phyloP scores from a whole-genome alignment of 92 coral and sea anemone species.

The Zoanthus solanderi region DNA sequence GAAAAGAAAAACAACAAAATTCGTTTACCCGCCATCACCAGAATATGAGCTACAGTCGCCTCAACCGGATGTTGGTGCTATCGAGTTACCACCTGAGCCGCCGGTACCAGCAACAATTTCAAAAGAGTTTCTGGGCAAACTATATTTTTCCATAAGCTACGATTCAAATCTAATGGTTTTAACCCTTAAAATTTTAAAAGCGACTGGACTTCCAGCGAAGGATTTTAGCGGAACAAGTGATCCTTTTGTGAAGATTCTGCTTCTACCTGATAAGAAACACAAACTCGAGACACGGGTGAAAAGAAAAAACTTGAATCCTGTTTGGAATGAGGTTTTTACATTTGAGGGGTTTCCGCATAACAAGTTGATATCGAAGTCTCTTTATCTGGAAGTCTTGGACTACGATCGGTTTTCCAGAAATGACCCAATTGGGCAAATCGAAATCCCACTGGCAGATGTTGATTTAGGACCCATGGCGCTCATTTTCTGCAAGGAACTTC shows the following conservation, averaged over 20 bases:
- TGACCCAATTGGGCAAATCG: constrained; percentile 96
- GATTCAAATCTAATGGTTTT: constrained; percentile 82
- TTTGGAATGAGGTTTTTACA: constrained; percentile 96
- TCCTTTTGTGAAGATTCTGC: constrained; percentile 93
- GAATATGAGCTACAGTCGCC: constrained; percentile 81
- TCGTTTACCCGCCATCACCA: constrained; percentile 85
- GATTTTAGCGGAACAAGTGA: constrained; percentile 99
- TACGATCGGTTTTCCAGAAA: constrained; percentile 97
- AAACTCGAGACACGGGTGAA: constrained; percentile 95
- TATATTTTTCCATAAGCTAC: constrained; percentile 88
- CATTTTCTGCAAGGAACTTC: constrained; percentile 84
- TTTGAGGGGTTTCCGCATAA: constrained; percentile 95
- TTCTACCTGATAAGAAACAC: constrained; percentile 93
- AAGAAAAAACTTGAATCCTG: constrained; percentile 91
- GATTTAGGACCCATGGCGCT: constrained; percentile 92
- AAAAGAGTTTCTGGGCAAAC: constrained; percentile 86
- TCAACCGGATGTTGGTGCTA: constrained; percentile 75
- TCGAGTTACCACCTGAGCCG: constrained; percentile 86
- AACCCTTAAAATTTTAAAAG: constrained; percentile 88
- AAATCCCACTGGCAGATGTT: constrained; percentile 86
- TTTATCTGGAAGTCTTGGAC: constrained; percentile 93
- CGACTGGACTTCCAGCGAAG: constrained; percentile 90
- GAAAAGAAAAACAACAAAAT: constrained; percentile 75
- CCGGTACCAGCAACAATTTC: constrained; percentile 72
- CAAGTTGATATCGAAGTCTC: constrained; percentile 84